Evolutionary conservation across 1,140 invertebrate species (phyloP), one percentile per base, ranked within the genome.

Genomic region (Carcinoscorpius rotundicauda): DNA sequence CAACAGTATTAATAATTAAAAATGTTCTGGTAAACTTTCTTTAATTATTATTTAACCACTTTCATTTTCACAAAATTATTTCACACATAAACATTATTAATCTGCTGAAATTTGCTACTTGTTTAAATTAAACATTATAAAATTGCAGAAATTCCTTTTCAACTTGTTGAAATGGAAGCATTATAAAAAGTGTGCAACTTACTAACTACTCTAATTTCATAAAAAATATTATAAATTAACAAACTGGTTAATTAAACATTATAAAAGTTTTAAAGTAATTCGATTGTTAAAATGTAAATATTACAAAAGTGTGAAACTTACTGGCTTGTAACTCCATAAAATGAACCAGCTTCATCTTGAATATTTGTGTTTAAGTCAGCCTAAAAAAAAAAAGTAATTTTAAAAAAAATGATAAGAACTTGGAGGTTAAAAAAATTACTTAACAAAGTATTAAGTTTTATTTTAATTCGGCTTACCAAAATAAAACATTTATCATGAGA

Each of bases 321-420:
- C 92, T 93, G 91, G 85, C 93, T 97, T 65, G 93, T 96, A 56
- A 98, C 93, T 61, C 93, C 94, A 77, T 97, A 98, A 77, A 97
- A 97, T 64, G 92, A 90, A 67, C 89, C 88, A 56, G 88, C 82
- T 77, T 97, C 93, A 77, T 96, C 93, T 76, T 93, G 86, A 68
- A 96, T 89, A 78, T 92, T 96, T 56, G 92, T 93, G 81, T 97
- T 98, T 71, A 98, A 86, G 83, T 98, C 94, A 72, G 93, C 95
- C 78, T 79, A 64, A 59, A 71, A 72, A 59, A 72, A 59, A 29
- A 29, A 29, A 29, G 29, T 29, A 29, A 29, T 29, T 29, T 29
- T 29, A 29, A 29, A 29, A 29, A 29, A 29, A 29, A 29, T 29
- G 29, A 29, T 29, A 29, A 29, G 2, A 29, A 0, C 29, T 29